phyloP scores from a whole-genome alignment of 2,113 vertebrate genomes.

The Stigmatopora nigra region DNA sequence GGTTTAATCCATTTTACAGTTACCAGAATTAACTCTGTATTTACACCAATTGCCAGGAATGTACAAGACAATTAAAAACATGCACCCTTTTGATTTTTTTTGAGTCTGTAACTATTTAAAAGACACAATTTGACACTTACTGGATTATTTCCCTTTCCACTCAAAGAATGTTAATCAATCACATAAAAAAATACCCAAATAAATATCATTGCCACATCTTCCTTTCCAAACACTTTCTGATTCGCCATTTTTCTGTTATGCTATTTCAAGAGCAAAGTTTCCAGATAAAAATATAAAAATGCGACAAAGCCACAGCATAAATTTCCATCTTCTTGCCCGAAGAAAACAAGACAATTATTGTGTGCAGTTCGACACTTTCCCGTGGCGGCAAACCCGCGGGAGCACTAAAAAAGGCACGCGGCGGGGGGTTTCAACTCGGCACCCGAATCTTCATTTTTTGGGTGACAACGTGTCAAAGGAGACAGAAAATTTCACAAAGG shows the following conservation, averaged over 20 bases:
- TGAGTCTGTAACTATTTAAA: not conserved
- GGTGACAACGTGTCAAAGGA: not conserved
- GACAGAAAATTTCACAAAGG: not conserved
- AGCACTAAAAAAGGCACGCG: not conserved
- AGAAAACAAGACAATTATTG: constrained; percentile 47
- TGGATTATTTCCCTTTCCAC: not conserved
- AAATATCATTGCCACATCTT: not conserved
- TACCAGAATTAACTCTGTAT: not conserved
- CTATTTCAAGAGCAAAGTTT: constrained; percentile 34
- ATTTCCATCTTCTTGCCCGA: constrained; percentile 52
- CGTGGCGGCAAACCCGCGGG: constrained; percentile 1
- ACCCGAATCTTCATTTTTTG: constrained; percentile 5
- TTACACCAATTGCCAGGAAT: not conserved
- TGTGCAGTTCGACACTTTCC: not conserved
- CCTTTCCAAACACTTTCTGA: not conserved
- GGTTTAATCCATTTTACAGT: not conserved
- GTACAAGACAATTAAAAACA: not conserved
- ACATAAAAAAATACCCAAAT: not conserved
- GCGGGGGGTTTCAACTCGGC: not conserved
- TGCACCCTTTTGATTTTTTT: not conserved
- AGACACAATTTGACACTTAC: not conserved
- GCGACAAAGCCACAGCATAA: constrained; percentile 47
- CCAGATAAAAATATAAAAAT: constrained; percentile 42
- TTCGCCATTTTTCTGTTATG: constrained; percentile 27
- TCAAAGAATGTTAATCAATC: not conserved